phyloP scores from a whole-genome alignment of 2,888 invertebrate genomes.

The Endomychus coccineus region DNA sequence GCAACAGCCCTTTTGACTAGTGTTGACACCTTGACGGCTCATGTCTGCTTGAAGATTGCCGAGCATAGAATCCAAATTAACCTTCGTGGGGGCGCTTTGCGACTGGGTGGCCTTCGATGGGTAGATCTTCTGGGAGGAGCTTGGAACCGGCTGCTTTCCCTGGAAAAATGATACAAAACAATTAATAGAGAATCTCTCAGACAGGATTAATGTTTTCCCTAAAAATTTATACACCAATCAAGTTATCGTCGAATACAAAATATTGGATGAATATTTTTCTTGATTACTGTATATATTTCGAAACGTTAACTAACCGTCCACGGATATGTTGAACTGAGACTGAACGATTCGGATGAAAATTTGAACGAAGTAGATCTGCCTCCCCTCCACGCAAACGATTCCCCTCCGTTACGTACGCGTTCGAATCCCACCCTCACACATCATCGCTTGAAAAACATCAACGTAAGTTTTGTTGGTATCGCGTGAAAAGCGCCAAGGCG shows the following conservation, averaged over 20 bases:
- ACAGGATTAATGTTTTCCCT: slow-evolving; percentile 31
- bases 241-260: too few relatives aligned
- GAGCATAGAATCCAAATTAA: slow-evolving; percentile 69
- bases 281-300: too few relatives aligned
- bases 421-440: too few relatives aligned
- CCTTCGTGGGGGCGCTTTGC: slow-evolving; percentile 34
- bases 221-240: too few relatives aligned
- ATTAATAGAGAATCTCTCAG: background rate
- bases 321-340: slow-evolving; percentile 20
- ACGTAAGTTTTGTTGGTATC: too few relatives aligned
- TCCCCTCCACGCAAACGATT: too few relatives aligned
- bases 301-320: slow-evolving; percentile 19
- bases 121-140: slow-evolving; percentile 44
- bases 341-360: too few relatives aligned
- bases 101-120: slow-evolving; percentile 47
- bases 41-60: slow-evolving; percentile 93
- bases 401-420: too few relatives aligned
- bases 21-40: slow-evolving; percentile 97
- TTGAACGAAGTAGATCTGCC: too few relatives aligned
- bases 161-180: slow-evolving; percentile 26
- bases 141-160: slow-evolving; percentile 51
- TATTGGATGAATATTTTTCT: too few relatives aligned
- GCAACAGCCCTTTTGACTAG: slow-evolving; percentile 99
- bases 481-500: background rate
- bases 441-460: too few relatives aligned